Base-by-base conservation (phyloP, 2,797 vertebrate species). In the Neosilurus mollespiculum region DNA sequence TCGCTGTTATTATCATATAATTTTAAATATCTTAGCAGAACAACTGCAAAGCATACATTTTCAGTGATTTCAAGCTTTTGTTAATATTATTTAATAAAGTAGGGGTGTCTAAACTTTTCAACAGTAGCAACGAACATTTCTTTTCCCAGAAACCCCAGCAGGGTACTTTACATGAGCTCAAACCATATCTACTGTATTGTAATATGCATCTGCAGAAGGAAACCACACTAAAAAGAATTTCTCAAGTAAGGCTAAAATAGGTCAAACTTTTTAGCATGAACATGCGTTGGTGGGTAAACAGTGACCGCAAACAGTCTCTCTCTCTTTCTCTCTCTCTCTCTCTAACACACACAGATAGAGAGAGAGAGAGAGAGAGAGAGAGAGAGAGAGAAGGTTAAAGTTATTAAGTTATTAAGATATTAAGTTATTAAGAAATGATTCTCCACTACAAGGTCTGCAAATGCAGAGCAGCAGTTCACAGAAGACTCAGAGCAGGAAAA, bases 161-260 rank as follows among this genome's bases (percentile, higher is more conserved):
- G 22, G 14, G 22, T 49, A 62, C n/a, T 78, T 78, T 49, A 37
- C 10, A 34, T 22, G 6, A 11, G 54, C 15, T 20, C 8, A 34
- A 76, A 14, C 4, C 24, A 24, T 75, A n/a, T 43, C 20, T 75
- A 20, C 53, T 53, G 43, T 26, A 72, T n/a, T 51, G 6, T 51
- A 71, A 53, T 34, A 34, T 58, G 26, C 15, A 58, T 58, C 54
- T 72, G 24, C 24, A 56, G 24, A 76, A 20, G 70, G 79, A 87
- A 87, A 73, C 51, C 78, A 85, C 77, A 83, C 79, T 83, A 66
- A 43, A 53, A 88, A 62, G 83, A 84, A 65, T 64, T 85, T 86
- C 82, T 77, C 81, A 88, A 89, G 85, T 85, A 81, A 79, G 79
- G 83, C 65, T 78, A 85, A 87, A 86, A 86, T 85, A 88, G 89